Base-by-base conservation (phyloP, 1,140 invertebrate species). In the Arion vulgaris region DNA sequence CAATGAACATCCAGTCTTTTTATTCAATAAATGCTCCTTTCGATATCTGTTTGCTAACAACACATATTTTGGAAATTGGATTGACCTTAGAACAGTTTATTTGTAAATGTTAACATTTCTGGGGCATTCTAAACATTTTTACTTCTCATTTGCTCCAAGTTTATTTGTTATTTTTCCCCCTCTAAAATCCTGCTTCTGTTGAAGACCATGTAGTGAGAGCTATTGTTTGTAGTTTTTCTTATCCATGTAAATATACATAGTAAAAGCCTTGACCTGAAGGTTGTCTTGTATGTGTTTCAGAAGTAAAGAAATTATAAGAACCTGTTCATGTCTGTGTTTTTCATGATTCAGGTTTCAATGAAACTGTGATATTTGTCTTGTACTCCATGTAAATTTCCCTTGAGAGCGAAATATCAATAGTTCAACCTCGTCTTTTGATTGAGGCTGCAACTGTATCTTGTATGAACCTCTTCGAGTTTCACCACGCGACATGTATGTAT, bases 291-390 rank as follows among this genome's bases (percentile, higher is more conserved):
- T 34, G 17, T 66, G 28, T 32, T 66, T n/a, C 5, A 66, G 62
- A 34, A 15, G n/a, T 1, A 32, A 57, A 23, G 15, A 26, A 57
- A 57, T 15, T 19, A n/a, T n/a, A n/a, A n/a, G n/a, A n/a, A n/a
- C n/a, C n/a, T n/a, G n/a, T n/a, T n/a, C n/a, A n/a, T n/a, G 23
- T 57, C 19, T 23, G 51, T n/a, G 51, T 32, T 66, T 32, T 66
- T 66, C 0, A 66, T 66, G 17, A 66, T 66, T 66, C 28, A 66
- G 19, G 62, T 66, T 32, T 32, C 62, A 66, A 32, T 66, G 62
- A 66, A 66, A 66, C 62, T 66, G 62, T 66, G 62, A 66, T 66
- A 66, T 66, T n/a, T 66, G 62, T 66, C 5, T 66, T 66, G 62
- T 66, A 28, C 28, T 66, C n/a, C n/a, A 28, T 15, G 51, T 57